A percentile compares a stretch with the other conserved stretches of the same genome.
These are phyloP conservation scores for Eristalis intricaria DNA, from an alignment of 2,888 invertebrate genomes.

Conservation along the genomic window DNA sequence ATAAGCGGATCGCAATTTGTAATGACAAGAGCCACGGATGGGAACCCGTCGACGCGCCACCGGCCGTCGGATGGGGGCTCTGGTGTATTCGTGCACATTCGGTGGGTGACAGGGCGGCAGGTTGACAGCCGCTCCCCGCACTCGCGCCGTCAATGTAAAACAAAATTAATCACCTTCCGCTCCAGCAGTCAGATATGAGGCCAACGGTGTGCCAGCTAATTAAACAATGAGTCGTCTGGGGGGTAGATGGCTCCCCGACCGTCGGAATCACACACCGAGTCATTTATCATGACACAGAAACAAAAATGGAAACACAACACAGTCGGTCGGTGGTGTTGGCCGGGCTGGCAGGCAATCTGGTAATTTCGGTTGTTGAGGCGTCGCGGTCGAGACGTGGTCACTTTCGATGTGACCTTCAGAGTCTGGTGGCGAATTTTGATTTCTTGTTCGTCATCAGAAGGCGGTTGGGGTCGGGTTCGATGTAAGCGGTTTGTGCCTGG, in stretches of 20 bases:
- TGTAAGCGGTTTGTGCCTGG: no score
- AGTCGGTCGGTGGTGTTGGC: neutral
- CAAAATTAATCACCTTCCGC: constrained; percentile 64
- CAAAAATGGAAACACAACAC: neutral
- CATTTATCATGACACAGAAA: constrained; percentile 48
- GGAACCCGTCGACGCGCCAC: constrained; percentile 1
- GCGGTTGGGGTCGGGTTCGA: neutral
- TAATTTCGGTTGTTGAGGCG: neutral
- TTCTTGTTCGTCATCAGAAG: neutral
- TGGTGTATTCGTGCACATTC: neutral
- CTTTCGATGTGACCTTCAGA: neutral
- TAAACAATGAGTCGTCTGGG: constrained; percentile 66
- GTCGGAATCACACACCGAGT: constrained; percentile 35
- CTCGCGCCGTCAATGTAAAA: constrained; percentile 17
- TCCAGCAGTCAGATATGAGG: constrained; percentile 50
- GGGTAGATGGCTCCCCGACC: constrained; percentile 36
- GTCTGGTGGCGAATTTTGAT: neutral
- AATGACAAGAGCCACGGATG: constrained; percentile 55
- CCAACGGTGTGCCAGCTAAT: constrained; percentile 53
- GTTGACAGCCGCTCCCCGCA: neutral
- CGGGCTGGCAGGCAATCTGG: neutral
- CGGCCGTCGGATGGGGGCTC: neutral
- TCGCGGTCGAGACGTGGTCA: neutral
- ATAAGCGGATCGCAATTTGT: constrained; percentile 70
- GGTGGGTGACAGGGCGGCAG: neutral